Evolutionary conservation across 2,797 vertebrate genomes (phyloP), one percentile per base, ranked within the genome.

Genomic region (Lutjanus campechanus): DNA sequence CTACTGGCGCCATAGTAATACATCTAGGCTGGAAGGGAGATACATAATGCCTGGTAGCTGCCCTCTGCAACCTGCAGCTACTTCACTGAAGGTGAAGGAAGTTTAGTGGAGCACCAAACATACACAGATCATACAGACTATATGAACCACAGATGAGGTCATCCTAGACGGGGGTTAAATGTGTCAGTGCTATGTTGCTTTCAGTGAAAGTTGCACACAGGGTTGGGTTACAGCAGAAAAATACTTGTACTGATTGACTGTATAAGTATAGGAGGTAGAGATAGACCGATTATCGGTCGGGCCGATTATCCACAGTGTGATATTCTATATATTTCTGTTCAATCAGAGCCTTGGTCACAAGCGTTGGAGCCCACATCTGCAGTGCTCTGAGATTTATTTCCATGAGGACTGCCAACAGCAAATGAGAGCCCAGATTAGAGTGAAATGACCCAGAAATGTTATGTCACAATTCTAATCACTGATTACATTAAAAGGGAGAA

Each of bases 61-160:
- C 62, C 65, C 81, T 70, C 69, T 63, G 58, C 71, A 56, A 88
- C 82, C 79, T 55, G 53, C 47, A 69, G 74, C 51, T 75, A 25
- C 75, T 77, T 82, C 46, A n/a, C 43, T 1, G 64, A 40, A 82
- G 56, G 46, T 56, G 61, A 44, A 47, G 53, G 58, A 76, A 81
- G 80, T 79, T 36, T 73, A 76, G 55, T 11, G 47, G 29, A 17
- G 70, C 63, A 75, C 56, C 50, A 72, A 79, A 80, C 73, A 82
- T 74, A 58, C 61, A 81, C 76, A 69, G 72, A 88, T 85, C 70
- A 80, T 51, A 25, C 60, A 62, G 76, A 85, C 83, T 67, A 79
- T 81, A 73, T 67, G 77, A 77, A 64, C n/a, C 55, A 13, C 44
- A 69, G 68, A 80, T 87, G 73, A 85, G 68, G 56, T 84, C 77